Evolutionary conservation across 2,888 invertebrate species (phyloP).

Genomic region (Sinodicranocentrus sp.): DNA sequence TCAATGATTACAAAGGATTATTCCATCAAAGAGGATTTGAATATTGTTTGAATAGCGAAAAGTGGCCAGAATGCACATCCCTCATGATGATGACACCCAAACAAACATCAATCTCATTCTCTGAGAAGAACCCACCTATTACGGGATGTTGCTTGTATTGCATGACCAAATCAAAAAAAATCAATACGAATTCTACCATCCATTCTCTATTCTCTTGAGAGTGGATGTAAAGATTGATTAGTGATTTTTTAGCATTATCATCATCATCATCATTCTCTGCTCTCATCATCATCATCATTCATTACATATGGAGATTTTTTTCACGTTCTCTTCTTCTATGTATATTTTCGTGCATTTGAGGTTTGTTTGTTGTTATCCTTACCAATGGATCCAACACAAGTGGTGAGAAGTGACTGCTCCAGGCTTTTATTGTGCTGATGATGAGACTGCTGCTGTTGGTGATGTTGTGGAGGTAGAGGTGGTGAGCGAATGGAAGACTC

Average conservation of each 20-base stretch:
- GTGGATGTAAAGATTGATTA: constrained; percentile 38
- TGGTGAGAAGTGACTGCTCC: constrained; percentile 88
- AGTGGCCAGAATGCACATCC: too few relatives aligned
- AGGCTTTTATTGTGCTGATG: constrained; percentile 78
- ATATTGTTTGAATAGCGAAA: too few relatives aligned
- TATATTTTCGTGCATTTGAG: background rate
- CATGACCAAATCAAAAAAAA: too few relatives aligned
- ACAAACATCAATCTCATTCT: too few relatives aligned
- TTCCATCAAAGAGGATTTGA: too few relatives aligned
- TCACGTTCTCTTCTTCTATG: too few relatives aligned
- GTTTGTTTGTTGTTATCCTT: constrained; percentile 79
- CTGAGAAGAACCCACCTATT: too few relatives aligned
- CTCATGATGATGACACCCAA: too few relatives aligned
- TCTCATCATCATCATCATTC: background rate
- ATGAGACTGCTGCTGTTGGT: constrained; percentile 45
- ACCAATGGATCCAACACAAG: constrained; percentile 90
- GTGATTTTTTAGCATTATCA: constrained; percentile 21
- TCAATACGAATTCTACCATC: too few relatives aligned
- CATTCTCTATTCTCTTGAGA: too few relatives aligned
- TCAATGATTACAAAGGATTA: too few relatives aligned
- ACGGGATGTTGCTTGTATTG: too few relatives aligned
- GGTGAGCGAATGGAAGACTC: constrained; percentile 75
- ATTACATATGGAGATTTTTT: constrained; percentile 17
- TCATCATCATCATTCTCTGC: constrained; percentile 50
- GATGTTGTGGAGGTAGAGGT: constrained; percentile 29